phyloP scores from a whole-genome alignment of 2,888 invertebrate genomes.

The Acanthococcus lagerstroemiae region DNA sequence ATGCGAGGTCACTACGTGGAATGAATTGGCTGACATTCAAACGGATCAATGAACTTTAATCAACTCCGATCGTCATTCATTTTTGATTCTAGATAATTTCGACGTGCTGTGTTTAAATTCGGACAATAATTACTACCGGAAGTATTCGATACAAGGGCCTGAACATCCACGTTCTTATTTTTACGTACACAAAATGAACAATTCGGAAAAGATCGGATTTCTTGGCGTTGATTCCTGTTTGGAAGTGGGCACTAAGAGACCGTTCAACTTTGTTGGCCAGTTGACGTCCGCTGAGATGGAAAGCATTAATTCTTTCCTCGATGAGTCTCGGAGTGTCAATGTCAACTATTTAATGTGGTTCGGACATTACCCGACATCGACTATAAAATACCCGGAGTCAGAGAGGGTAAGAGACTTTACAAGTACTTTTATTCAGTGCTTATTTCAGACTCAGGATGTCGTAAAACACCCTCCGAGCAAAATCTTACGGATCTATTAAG shows the following conservation, averaged over 20 bases:
- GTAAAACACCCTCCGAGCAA: too few species aligned
- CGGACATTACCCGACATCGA: constrained; percentile 86
- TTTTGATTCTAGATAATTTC: constrained; percentile 66
- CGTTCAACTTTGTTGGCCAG: constrained; percentile 82
- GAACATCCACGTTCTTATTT: constrained; percentile 62
- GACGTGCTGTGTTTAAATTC: constrained; percentile 61
- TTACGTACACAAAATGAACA: constrained; percentile 47
- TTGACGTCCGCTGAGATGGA: constrained; percentile 32
- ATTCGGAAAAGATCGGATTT: constrained; percentile 61
- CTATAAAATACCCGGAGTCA: constrained; percentile 55
- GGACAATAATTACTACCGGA: constrained; percentile 61
- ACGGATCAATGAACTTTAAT: too few species aligned
- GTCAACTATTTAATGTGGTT: constrained; percentile 58
- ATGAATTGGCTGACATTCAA: too few species aligned
- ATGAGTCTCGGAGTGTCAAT: constrained; percentile 32
- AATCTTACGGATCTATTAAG: too few species aligned
- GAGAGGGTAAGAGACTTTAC: constrained; percentile 44
- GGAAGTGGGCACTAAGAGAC: constrained; percentile 73
- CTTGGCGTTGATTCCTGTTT: constrained; percentile 78
- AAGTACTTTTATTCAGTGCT: too few species aligned
- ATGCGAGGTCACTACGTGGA: too few species aligned
- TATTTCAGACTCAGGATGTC: too few species aligned
- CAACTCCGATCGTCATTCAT: too few species aligned
- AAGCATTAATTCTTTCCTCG: constrained; percentile 43
- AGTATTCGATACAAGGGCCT: constrained; percentile 69